Percentiles rank a stretch among this genome's conserved stretches.
Evolutionary conservation across 2,797 vertebrate species (phyloP).

Genomic region (Phataginus tricuspis): DNA sequence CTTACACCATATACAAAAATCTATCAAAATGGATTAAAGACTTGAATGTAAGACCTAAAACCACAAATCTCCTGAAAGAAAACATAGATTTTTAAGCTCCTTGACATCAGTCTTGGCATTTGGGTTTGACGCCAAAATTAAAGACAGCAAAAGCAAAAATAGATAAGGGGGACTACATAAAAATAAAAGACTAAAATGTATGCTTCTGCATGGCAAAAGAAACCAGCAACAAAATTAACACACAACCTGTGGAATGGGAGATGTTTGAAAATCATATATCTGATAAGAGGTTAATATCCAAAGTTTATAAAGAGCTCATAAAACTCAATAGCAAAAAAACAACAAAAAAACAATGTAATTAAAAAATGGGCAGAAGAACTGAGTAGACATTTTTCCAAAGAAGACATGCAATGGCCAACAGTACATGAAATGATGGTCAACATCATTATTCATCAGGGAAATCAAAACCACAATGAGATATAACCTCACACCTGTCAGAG

Average conservation of each 20-base stretch:
- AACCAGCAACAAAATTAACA: background rate
- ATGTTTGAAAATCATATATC: background rate
- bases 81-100: background rate
- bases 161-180: background rate
- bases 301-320: background rate
- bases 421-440: background rate
- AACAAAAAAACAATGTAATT: background rate
- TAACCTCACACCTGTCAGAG: background rate
- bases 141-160: background rate
- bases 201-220: background rate
- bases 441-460: background rate
- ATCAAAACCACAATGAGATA: background rate
- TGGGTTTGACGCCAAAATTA: background rate
- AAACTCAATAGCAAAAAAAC: background rate
- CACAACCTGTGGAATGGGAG: background rate
- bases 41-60: background rate
- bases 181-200: background rate
- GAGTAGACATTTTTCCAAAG: background rate
- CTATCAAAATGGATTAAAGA: background rate
- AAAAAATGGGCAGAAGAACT: background rate
- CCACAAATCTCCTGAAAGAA: background rate
- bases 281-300: background rate
- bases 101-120: background rate
- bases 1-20: background rate
- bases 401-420: background rate